Base-by-base conservation (phyloP, 1,140 invertebrate genomes). In the Trichonephila clavipes region DNA sequence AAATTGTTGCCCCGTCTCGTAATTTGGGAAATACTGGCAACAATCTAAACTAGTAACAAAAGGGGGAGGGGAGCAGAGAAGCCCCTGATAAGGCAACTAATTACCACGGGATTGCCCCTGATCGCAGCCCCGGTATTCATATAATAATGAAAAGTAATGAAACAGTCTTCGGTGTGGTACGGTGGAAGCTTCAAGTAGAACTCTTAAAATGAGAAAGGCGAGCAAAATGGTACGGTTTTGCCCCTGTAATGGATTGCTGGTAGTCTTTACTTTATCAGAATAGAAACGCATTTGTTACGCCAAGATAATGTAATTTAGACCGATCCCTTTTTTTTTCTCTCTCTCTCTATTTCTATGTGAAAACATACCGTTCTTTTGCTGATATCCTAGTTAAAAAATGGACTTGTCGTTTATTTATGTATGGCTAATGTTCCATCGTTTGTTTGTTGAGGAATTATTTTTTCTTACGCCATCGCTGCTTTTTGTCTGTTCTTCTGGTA, bases 61-160 rank as follows among this genome's bases (percentile, higher is more conserved):
- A 83, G 82, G 51, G 51, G 81, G 61, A 28, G 24, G 19, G 44
- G 21, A 58, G 82, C 6, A 28, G 61, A 10, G 28, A 34, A 21
- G 19, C 61, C n/a, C 24, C 59, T 64, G 62, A 88, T 88, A 88
- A 88, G 87, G 87, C 87, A 69, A 88, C 87, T 88, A 88, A 88
- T 88, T 88, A 88, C 87, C 61, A 64, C 40, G 40, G 44, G 64
- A 88, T 88, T 64, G 61, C 64, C 28, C 87, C 87, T 40, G 62
- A 88, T 88, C 87, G 58, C 64, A 28, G 64, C 34, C 40, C 62
- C 34, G 34, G 87, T 88, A 88, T 88, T 88, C 64, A 88, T 88
- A 88, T 88, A 88, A 88, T 69, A 88, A 88, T 88, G 87, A 88
- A 88, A 88, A 88, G 87, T 72, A 88, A 88, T 88, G 62, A 88